Evolutionary conservation across 2,888 invertebrate genomes (phyloP), one percentile per base, ranked within the genome.

Genomic region (Ennomos quercinarius): DNA sequence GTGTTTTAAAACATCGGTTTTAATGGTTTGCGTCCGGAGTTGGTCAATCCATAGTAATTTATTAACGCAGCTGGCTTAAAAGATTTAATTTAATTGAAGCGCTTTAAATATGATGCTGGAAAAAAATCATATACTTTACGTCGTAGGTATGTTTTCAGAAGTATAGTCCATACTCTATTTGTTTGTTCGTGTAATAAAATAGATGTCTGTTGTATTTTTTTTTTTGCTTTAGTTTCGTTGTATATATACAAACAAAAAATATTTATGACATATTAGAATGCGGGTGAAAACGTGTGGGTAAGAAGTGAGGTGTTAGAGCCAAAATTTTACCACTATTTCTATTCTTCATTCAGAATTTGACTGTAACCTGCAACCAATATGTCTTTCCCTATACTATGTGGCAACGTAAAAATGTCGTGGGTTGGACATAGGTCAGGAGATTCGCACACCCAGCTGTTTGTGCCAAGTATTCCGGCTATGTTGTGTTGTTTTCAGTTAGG

Each of bases 391-490:
- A 39, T 50, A 27, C 5, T 27, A 52, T 37, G 37, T 57, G 57
- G 45, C 58, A 39, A 13, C 45, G 53, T 60, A 45, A 59, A 67
- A 73, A 58, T 61, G 41, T 68, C 70, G 81, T 80, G 68, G 81
- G 80, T 62, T 67, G 66, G 40, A 70, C 76, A 78, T 83, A 83
- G 85, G 83, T 85, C 84, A 67, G 72, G 81, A 77, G 78, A 76
- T 81, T 83, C 85, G 83, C 87, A 83, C 81, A 70, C 71, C 73
- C 72, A 58, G 67, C 38, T 83, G 77, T 80, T 81, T 77, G 68
- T 77, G 74, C 72, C 69, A 75, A 71, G 40, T 63, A 65, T 65
- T 67, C 65, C 57, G 64, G 45, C 4, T 27, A 41, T 39, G 36
- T 48, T 47, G 45, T 61, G 46, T 58, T 51, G 46, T 38, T 49